These are phyloP conservation scores for Drosophila incognita DNA, from an alignment of 2,888 invertebrate species.

Conservation along the genomic window DNA sequence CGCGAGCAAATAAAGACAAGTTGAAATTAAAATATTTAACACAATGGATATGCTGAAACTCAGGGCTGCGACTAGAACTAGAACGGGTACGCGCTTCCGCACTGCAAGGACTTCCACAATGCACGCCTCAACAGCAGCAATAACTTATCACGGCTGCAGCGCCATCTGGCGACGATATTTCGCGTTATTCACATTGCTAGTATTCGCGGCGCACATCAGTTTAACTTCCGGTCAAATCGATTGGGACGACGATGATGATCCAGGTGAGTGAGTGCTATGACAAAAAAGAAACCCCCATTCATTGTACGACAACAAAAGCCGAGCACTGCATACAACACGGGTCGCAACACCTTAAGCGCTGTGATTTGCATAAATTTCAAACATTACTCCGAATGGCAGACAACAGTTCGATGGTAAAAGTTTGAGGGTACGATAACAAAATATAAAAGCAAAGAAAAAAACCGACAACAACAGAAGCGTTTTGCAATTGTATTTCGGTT, in stretches of 20 bases:
- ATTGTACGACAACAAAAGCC: slow-evolving; percentile 54
- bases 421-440: background rate
- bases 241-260: slow-evolving; percentile 86
- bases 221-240: slow-evolving; percentile 85
- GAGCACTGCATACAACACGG: slow-evolving; percentile 43
- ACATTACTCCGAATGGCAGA: slow-evolving; percentile 21
- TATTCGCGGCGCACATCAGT: slow-evolving; percentile 80
- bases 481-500: slow-evolving; percentile 69
- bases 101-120: slow-evolving; percentile 71
- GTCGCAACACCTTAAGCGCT: slow-evolving; percentile 46
- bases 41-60: slow-evolving; percentile 75
- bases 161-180: slow-evolving; percentile 66
- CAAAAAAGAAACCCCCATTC: slow-evolving; percentile 39
- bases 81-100: slow-evolving; percentile 42
- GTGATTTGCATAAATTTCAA: slow-evolving; percentile 76
- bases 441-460: background rate
- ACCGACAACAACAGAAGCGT: slow-evolving; percentile 48
- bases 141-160: slow-evolving; percentile 53
- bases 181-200: slow-evolving; percentile 77
- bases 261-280: slow-evolving; percentile 82
- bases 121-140: slow-evolving; percentile 56
- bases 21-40: slow-evolving; percentile 56
- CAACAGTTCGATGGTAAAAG: slow-evolving; percentile 55
- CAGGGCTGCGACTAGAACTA: slow-evolving; percentile 52
- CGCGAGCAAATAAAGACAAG: slow-evolving; percentile 27